Conservation (phyloP, 2,888 invertebrate genomes). For the Chymomyza procnemis region DNA sequence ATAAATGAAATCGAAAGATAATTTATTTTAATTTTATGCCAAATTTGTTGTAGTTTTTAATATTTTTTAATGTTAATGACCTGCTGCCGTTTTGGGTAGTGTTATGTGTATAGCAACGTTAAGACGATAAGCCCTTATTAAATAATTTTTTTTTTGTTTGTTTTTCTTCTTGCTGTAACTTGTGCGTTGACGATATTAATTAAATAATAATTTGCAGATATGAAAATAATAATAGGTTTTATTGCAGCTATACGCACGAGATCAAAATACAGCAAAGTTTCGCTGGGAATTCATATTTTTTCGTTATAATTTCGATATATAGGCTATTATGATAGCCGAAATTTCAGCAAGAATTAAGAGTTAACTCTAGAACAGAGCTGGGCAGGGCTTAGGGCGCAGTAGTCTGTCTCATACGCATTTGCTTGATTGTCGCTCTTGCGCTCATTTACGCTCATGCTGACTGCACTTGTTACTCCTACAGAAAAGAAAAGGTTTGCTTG, state of each 20-base stretch:
- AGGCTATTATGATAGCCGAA: too few species aligned
- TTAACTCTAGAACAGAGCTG: too few species aligned
- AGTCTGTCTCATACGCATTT: too few species aligned
- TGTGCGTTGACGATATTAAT: slow-evolving; percentile 27
- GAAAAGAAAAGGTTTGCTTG: too few species aligned
- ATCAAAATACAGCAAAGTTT: neutral
- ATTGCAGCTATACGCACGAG: slow-evolving; percentile 32
- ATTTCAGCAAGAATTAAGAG: too few species aligned
- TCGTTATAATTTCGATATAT: neutral
- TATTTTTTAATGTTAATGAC: slow-evolving; percentile 9
- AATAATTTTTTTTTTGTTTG: neutral
- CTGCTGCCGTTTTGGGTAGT: neutral
- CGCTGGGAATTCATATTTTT: neutral
- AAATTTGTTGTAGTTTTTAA: slow-evolving; percentile 5
- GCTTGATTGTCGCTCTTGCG: too few species aligned
- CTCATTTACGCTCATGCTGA: too few species aligned
- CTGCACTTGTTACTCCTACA: too few species aligned
- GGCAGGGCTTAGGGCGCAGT: too few species aligned
- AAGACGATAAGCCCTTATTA: neutral
- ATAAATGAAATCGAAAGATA: slow-evolving; percentile 53
- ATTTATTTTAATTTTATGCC: slow-evolving; percentile 65
- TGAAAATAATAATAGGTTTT: slow-evolving; percentile 67
- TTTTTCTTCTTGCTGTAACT: neutral
- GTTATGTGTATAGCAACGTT: neutral
- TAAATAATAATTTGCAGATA: slow-evolving; percentile 61